These are phyloP conservation scores for Luffia ferchaultella DNA, from an alignment of 2,888 invertebrate genomes.

Conservation along the genomic window DNA sequence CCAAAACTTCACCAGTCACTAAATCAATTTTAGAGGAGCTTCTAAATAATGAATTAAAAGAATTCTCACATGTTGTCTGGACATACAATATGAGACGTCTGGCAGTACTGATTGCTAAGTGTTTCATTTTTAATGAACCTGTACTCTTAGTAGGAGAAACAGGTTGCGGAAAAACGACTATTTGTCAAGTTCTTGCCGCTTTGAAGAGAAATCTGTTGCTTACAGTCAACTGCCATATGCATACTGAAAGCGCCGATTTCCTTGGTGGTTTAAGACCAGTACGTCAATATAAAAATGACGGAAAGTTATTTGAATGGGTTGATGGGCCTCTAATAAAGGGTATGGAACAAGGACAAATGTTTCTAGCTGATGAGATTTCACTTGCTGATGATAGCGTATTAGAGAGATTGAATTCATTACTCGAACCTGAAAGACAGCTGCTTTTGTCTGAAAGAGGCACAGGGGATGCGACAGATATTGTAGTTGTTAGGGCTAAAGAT, in stretches of 20 bases:
- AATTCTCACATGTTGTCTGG: constrained; percentile 89
- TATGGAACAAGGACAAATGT: constrained; percentile 87
- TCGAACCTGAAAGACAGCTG: constrained; percentile 92
- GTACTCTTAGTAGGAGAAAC: constrained; percentile 97
- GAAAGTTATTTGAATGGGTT: constrained; percentile 93
- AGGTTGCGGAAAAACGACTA: constrained; percentile 96
- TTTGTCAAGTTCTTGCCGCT: constrained; percentile 88
- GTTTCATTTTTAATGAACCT: constrained; percentile 91
- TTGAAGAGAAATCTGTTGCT: constrained; percentile 72
- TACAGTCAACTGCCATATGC: constrained; percentile 97
- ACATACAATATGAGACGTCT: constrained; percentile 89
- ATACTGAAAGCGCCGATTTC: constrained; percentile 98
- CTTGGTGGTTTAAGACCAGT: constrained; percentile 94
- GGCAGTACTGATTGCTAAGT: constrained; percentile 81
- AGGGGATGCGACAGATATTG: constrained; percentile 64
- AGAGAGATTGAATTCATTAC: constrained; percentile 94
- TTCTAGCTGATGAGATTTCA: constrained; percentile 98
- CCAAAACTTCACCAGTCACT: constrained; percentile 80
- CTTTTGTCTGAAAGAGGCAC: constrained; percentile 91
- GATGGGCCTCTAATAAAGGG: constrained; percentile 94
- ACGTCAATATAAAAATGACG: constrained; percentile 67
- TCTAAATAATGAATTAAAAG: constrained; percentile 56
- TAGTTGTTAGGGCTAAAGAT: constrained; percentile 71
- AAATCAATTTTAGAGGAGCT: constrained; percentile 73
- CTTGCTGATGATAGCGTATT: constrained; percentile 98